These are phyloP conservation scores for Cephonodes hylas DNA, from an alignment of 2,888 invertebrate genomes.

Conservation along the genomic window DNA sequence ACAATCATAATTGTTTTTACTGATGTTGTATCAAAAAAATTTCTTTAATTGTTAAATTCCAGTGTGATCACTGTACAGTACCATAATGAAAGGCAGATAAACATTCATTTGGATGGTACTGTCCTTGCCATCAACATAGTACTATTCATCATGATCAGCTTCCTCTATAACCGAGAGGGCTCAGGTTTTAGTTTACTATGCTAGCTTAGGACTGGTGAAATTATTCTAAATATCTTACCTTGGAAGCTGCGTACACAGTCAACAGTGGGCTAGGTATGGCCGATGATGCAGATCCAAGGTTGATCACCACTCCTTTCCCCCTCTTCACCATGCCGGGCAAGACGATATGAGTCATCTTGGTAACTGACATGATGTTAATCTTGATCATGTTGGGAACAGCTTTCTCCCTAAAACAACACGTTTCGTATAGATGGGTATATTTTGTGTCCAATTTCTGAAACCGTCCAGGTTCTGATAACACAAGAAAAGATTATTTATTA, in stretches of 20 bases:
- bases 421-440: neutral
- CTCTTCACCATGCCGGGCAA: conserved; percentile 92
- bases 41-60: no score
- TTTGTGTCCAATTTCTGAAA: neutral
- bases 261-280: conserved; percentile 90
- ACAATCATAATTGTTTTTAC: no score
- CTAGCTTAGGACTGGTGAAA: no score
- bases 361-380: conserved; percentile 89
- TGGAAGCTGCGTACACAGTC: conserved; percentile 93
- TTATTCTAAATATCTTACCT: conserved; percentile 75
- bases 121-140: neutral
- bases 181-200: no score
- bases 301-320: conserved; percentile 91
- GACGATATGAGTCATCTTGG: conserved; percentile 91
- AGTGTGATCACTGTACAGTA: no score
- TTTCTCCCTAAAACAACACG: conserved; percentile 69
- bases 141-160: no score
- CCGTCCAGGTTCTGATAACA: no score
- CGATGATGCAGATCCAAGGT: conserved; percentile 92
- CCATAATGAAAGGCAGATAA: no score
- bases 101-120: no score
- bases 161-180: no score
- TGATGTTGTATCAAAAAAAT: no score
- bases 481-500: no score
- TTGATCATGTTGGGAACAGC: conserved; percentile 85